These are phyloP conservation scores for Agrilus mali DNA, from an alignment of 2,888 invertebrate genomes.

Conservation along the genomic window DNA sequence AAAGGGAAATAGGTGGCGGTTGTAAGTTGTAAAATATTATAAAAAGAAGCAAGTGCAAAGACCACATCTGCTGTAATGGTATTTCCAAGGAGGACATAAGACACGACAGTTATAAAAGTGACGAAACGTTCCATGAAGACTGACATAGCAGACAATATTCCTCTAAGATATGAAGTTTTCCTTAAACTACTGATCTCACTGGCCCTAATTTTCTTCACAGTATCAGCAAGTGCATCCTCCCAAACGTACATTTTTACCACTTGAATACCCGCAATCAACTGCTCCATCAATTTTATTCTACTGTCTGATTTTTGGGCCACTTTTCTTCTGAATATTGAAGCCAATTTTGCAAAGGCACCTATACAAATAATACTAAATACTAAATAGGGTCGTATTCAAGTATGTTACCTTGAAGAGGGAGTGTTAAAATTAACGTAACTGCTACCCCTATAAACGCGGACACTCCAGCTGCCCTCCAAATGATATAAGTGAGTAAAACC, in stretches of 20 bases:
- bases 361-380: background rate
- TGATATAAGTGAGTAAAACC: slow-evolving; percentile 43
- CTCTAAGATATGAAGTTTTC: slow-evolving; percentile 45
- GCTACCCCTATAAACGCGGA: slow-evolving; percentile 47
- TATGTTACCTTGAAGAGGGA: slow-evolving; percentile 36
- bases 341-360: no score
- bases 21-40: slow-evolving; percentile 36
- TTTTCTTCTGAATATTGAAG: slow-evolving; percentile 30
- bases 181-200: slow-evolving; percentile 17
- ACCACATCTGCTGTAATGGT: slow-evolving; percentile 38
- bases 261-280: slow-evolving; percentile 60
- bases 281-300: slow-evolving; percentile 54
- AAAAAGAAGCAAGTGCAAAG: slow-evolving; percentile 35
- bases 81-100: slow-evolving; percentile 56
- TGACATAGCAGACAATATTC: slow-evolving; percentile 54
- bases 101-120: slow-evolving; percentile 61
- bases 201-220: slow-evolving; percentile 39
- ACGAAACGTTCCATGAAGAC: slow-evolving; percentile 74
- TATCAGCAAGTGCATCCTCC: slow-evolving; percentile 79
- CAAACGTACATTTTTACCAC: slow-evolving; percentile 97
- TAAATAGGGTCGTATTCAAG: no score
- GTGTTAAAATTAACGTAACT: slow-evolving; percentile 37
- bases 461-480: slow-evolving; percentile 41
- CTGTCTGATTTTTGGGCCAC: slow-evolving; percentile 53
- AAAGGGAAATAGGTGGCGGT: slow-evolving; percentile 48